Evolutionary conservation across 2,797 vertebrate genomes (phyloP), one percentile per base, ranked within the genome.

Genomic region (Poeciliopsis paucimaculata): DNA sequence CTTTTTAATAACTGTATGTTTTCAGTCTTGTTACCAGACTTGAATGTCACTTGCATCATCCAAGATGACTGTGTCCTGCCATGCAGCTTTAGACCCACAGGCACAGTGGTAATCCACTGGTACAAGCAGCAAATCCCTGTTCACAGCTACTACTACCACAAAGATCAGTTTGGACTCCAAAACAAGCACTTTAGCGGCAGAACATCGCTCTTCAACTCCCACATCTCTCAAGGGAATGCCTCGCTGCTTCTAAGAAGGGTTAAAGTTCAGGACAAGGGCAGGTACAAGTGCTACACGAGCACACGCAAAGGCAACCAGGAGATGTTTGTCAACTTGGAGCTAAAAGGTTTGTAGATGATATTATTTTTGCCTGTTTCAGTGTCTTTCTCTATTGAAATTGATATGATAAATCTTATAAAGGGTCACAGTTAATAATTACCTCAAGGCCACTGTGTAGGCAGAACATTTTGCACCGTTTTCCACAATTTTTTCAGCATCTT

Each of bases 241-340:
- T 97, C 97, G 34, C 94, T 98, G 72, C 93, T 91, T 79, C 91
- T 98, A 72, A 94, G 78, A 82, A 95, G 90, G 82, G 85, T 97
- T 81, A 95, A 92, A 36, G 79, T 97, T 84, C 87, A 91, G 81
- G 97, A 97, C 81, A 91, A 94, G 85, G 96, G 96, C 68, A 81
- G 36, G 80, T 98, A 97, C 8, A 87, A 73, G 41, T 99, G 97
- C 86, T 98, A 96, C 18, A 95, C 95, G 5, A 96, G 95, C 92
- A 97, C 96, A 53, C 51, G 41, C 1, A 87, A 89, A 85, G 64
- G 49, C 77, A 88, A 91, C 81, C 89, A 94, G 82, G 90, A 90
- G 90, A 87, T 89, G 10, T 93, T 93, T 60, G 89, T 96, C 62
- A 89, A 80, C 31, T 92, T 97, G n/a, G 88, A 26, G 0, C 64